Conservation (phyloP, 2,888 invertebrate species). For the Cephus runcator region DNA sequence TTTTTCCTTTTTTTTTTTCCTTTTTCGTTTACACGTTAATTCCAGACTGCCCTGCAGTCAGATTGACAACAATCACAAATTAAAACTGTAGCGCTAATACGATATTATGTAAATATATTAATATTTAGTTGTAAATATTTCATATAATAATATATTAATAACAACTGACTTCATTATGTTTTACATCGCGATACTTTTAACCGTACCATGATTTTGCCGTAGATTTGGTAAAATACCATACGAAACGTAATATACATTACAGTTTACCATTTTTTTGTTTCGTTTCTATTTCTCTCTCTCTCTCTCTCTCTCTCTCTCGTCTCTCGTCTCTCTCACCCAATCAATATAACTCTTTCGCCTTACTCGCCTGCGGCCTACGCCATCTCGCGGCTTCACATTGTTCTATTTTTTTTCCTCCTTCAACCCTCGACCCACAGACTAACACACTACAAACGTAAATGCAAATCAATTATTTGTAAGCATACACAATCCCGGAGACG, state of each 20-base stretch:
- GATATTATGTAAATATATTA: slow-evolving; percentile 60
- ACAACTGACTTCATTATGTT: slow-evolving; percentile 48
- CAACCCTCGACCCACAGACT: slow-evolving; percentile 12
- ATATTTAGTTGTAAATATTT: slow-evolving; percentile 61
- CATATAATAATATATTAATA: slow-evolving; percentile 59
- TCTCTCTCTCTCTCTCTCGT: slow-evolving; percentile 1
- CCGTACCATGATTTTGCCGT: slow-evolving; percentile 39
- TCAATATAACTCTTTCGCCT: background rate
- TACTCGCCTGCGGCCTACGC: background rate
- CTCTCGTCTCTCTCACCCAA: background rate
- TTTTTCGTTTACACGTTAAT: slow-evolving; percentile 26
- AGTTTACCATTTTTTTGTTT: slow-evolving; percentile 60
- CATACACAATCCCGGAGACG: background rate
- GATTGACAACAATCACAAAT: slow-evolving; percentile 56
- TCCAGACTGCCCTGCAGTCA: slow-evolving; percentile 62
- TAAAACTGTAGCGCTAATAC: slow-evolving; percentile 52
- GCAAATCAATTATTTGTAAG: slow-evolving; percentile 34
- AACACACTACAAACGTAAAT: slow-evolving; percentile 38
- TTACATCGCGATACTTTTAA: slow-evolving; percentile 45
- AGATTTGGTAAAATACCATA: slow-evolving; percentile 71
- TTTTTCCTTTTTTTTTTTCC: slow-evolving; percentile 17
- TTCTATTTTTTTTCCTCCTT: background rate
- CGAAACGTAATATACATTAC: slow-evolving; percentile 71
- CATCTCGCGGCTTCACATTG: slow-evolving; percentile 21
- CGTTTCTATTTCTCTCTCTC: slow-evolving; percentile 26